These are phyloP conservation scores for Apamea crenata DNA, from an alignment of 2,888 invertebrate species.

Conservation along the genomic window DNA sequence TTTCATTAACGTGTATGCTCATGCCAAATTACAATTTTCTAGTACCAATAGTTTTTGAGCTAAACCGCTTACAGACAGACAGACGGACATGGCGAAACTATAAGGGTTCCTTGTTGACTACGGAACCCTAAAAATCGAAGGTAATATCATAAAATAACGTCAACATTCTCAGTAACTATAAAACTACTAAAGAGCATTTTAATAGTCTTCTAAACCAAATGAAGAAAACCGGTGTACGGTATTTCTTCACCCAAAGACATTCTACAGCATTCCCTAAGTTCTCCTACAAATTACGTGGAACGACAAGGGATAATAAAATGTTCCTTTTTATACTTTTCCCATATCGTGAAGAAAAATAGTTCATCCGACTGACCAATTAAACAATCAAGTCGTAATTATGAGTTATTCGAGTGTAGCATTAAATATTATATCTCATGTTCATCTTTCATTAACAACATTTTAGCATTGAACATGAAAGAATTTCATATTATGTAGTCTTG, in stretches of 20 bases:
- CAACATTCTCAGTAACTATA: slow-evolving; percentile 1
- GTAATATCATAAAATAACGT: neutral
- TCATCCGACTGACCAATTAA: neutral
- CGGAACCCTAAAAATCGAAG: too few species aligned
- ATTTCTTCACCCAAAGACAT: slow-evolving; percentile 25
- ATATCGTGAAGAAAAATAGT: neutral
- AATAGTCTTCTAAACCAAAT: slow-evolving; percentile 26
- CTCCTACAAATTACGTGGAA: slow-evolving; percentile 1
- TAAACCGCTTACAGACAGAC: too few species aligned
- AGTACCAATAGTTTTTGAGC: too few species aligned
- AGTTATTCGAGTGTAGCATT: neutral
- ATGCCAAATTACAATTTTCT: too few species aligned
- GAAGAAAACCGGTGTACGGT: slow-evolving; percentile 20
- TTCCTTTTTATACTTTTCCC: slow-evolving; percentile 5
- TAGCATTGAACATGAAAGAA: neutral
- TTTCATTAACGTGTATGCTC: too few species aligned
- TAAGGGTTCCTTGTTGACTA: too few species aligned
- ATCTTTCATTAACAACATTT: slow-evolving; percentile 14
- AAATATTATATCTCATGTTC: neutral
- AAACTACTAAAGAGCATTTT: slow-evolving; percentile 7
- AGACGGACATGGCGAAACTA: too few species aligned
- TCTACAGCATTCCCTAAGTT: slow-evolving; percentile 26
- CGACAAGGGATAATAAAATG: slow-evolving; percentile 26
- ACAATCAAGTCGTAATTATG: slow-evolving; percentile 7
- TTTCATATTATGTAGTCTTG: neutral